Percentiles rank a stretch among this genome's conserved stretches.
These are phyloP conservation scores for Formica exsecta DNA, from an alignment of 1,140 invertebrate species.

Conservation along the genomic window DNA sequence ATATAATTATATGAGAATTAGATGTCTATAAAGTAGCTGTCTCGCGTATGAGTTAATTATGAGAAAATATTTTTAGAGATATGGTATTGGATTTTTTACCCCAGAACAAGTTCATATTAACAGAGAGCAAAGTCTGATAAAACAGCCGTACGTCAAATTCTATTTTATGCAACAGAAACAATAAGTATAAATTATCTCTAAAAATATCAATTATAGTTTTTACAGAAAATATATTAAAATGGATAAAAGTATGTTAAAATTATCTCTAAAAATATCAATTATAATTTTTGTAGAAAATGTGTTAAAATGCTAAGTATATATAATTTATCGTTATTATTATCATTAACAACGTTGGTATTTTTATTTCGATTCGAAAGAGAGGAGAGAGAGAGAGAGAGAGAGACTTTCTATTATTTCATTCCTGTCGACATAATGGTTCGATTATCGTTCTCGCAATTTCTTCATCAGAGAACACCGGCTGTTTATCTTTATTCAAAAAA, in stretches of 20 bases:
- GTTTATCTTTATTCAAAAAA: slow-evolving; percentile 39
- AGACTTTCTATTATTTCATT: slow-evolving; percentile 26
- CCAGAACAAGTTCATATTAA: no score
- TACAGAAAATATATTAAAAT: neutral
- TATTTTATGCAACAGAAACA: neutral
- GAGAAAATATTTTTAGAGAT: neutral
- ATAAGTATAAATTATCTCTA: neutral
- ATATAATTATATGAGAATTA: neutral
- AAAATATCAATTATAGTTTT: neutral
- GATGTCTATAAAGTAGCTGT: neutral
- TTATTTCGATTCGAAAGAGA: neutral
- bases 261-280: neutral
- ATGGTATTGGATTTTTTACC: neutral
- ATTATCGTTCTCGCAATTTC: slow-evolving; percentile 8
- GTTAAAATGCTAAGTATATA: no score
- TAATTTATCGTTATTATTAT: no score
- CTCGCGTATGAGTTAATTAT: neutral
- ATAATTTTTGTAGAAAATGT: neutral
- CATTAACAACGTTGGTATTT: neutral
- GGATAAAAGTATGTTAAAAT: no score
- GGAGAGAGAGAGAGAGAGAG: neutral
- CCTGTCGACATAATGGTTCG: slow-evolving; percentile 8
- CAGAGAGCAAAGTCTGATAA: no score
- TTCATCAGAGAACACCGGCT: neutral
- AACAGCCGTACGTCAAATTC: no score